A percentile compares a stretch with the other conserved stretches of the same genome.
phyloP scores from a whole-genome alignment of 1,140 invertebrate genomes.

The Hycleus phaleratus region DNA sequence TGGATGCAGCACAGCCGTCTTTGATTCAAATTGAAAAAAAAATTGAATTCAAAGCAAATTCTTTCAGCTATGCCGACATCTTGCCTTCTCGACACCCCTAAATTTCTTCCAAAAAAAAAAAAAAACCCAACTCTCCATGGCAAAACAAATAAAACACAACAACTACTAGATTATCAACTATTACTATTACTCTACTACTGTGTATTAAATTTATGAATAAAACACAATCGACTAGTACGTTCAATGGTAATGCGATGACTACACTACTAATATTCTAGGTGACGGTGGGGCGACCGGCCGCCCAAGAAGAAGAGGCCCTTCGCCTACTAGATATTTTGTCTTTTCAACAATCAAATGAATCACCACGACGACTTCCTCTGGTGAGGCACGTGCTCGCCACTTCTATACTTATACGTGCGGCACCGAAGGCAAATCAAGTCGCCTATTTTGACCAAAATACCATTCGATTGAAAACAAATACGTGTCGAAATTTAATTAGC shows the following conservation, averaged over 20 bases:
- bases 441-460: no score
- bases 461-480: no score
- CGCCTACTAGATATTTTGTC: not conserved
- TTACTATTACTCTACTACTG: not conserved
- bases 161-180: not conserved
- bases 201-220: not conserved
- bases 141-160: not conserved
- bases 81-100: conserved; percentile 52
- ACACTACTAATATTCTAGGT: not conserved
- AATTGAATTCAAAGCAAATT: conserved; percentile 38
- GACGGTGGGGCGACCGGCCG: conserved; percentile 1
- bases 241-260: not conserved
- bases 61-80: conserved; percentile 61
- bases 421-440: no score
- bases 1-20: conserved; percentile 57
- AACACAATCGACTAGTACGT: no score
- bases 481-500: no score
- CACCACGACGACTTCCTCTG: conserved; percentile 10
- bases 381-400: conserved; percentile 19
- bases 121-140: not conserved
- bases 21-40: no score
- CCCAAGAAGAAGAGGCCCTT: conserved; percentile 8
- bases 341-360: not conserved
- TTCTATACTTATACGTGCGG: no score
- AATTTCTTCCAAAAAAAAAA: conserved; percentile 23